These are phyloP conservation scores for Apamea epomidion DNA, from an alignment of 2,888 invertebrate genomes.

Conservation along the genomic window DNA sequence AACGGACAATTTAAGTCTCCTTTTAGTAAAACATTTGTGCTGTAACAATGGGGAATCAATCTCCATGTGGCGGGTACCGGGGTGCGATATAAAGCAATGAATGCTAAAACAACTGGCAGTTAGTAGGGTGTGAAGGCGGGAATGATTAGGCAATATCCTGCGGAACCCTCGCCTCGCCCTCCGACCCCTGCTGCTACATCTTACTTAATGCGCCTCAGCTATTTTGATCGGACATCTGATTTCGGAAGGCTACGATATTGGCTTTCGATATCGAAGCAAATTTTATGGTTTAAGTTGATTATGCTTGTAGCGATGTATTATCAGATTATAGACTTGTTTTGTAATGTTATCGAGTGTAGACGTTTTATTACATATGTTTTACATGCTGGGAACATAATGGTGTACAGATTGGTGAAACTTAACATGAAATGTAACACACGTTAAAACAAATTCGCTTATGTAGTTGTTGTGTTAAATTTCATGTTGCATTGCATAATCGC, in stretches of 20 bases:
- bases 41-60: constrained; percentile 85
- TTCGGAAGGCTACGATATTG: constrained; percentile 80
- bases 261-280: constrained; percentile 72
- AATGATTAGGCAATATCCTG: constrained; percentile 90
- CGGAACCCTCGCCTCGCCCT: constrained; percentile 81
- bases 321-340: constrained; percentile 20
- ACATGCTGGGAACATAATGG: neutral
- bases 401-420: too few relatives aligned
- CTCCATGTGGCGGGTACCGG: constrained; percentile 71
- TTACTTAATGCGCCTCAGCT: constrained; percentile 85
- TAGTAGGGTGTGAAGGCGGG: constrained; percentile 88
- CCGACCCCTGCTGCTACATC: constrained; percentile 85
- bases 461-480: neutral
- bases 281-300: constrained; percentile 66
- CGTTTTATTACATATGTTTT: neutral
- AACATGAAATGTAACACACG: neutral
- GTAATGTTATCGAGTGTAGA: neutral
- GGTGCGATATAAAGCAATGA: constrained; percentile 83
- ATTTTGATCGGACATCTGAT: constrained; percentile 86
- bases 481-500: neutral
- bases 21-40: constrained; percentile 77
- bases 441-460: neutral
- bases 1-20: constrained; percentile 70
- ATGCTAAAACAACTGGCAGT: constrained; percentile 89
- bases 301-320: constrained; percentile 36